Evolutionary conservation across 1,140 invertebrate genomes (phyloP).

Genomic region (Drosophila lacteicornis): DNA sequence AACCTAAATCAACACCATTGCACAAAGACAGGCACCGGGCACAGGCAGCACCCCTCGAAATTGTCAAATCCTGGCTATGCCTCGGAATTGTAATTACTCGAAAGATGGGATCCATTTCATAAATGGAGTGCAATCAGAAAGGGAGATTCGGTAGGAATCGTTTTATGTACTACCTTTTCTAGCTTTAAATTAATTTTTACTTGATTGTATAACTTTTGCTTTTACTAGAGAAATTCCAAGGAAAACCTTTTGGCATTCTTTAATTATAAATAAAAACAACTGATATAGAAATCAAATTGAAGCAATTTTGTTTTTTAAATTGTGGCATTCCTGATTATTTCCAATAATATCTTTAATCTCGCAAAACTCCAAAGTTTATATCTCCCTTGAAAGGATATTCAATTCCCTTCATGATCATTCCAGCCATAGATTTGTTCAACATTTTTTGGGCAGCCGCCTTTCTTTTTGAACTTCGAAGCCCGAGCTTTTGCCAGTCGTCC

Average conservation of each 20-base stretch:
- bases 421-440: not conserved
- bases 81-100: constrained; percentile 24
- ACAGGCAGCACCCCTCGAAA: constrained; percentile 7
- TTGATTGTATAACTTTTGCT: not conserved
- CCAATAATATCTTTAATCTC: not conserved
- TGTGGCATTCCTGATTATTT: not conserved
- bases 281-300: too few relatives aligned
- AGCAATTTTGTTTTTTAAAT: too few relatives aligned
- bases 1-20: constrained; percentile 80
- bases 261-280: too few relatives aligned
- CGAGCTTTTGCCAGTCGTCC: constrained; percentile 1
- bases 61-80: constrained; percentile 13
- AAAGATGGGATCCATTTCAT: constrained; percentile 1
- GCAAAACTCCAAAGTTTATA: not conserved
- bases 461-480: constrained; percentile 8
- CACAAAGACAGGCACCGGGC: constrained; percentile 14
- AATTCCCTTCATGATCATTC: not conserved
- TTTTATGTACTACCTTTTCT: too few relatives aligned
- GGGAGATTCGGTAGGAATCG: too few relatives aligned
- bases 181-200: not conserved
- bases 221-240: not conserved
- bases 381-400: too few relatives aligned
- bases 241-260: too few relatives aligned
- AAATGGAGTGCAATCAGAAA: not conserved
- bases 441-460: constrained; percentile 4